Evolutionary conservation across 2,888 invertebrate genomes (phyloP), one percentile per base, ranked within the genome.

Genomic region (Ophion slaviceki): DNA sequence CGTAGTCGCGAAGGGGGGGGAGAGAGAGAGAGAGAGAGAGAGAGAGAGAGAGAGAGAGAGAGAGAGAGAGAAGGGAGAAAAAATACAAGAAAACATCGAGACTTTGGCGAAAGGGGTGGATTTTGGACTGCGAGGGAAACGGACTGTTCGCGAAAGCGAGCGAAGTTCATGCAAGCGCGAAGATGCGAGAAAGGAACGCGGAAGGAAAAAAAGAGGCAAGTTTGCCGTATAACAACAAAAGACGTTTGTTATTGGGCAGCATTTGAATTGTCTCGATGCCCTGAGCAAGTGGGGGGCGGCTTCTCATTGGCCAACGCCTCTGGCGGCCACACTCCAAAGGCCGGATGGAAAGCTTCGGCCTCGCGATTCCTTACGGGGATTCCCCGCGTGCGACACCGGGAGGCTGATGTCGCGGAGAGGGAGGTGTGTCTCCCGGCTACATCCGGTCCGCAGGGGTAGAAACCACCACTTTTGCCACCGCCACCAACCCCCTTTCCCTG

Each of bases 241-340:
- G 93, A 92, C 93, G 93, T 93, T 93, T 93, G 93, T 93, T 93
- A 93, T 93, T 94, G 94, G 93, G 91, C 91, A 92, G 92, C 92
- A 93, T 93, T 93, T 91, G 92, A 93, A 93, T 93, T 92, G 93
- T 93, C 92, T 92, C 91, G 92, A 91, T 93, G 93, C 92, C 89
- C 61, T 20, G 81, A 24, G 76, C 45, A 64, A 68, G 75, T 75
- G 76, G 76, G 91, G 90, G 89, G 89, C 89, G 88, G 90, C 92
- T 92, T 90, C 93, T 93, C 92, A 93, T 93, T 93, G 93, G 93
- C 92, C 86, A 86, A 88, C 17, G 68, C 88, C 89, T 88, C 88
- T 89, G 88, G 90, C 89, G 66, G 76, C 70, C 72, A 71, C 78
- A 67, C 75, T 76, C 53, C n/a, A 66, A 78, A 57, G 75, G 71